Evolutionary conservation across 2,113 vertebrate species (phyloP), one percentile per base, ranked within the genome.

Genomic region (Genyomyrus donnyi): DNA sequence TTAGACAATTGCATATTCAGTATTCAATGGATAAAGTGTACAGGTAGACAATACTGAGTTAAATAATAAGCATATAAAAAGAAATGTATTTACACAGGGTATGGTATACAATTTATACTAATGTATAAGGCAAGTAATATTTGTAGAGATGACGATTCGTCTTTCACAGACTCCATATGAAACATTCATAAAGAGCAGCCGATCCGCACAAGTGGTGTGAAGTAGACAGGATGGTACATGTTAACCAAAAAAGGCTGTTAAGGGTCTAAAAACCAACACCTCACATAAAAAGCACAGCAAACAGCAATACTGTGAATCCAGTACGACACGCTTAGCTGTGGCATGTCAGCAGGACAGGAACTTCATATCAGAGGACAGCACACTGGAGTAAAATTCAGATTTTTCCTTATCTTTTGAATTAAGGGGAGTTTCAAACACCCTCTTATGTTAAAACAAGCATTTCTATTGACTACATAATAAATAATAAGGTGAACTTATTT

Each of bases 1-100:
- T 62, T 92, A 93, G 94, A 91, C 94, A 95, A 95, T 96, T 97
- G 96, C 95, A 96, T 96, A 97, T 96, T 96, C 88, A 89, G 94
- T 92, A 94, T 93, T 94, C 94, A 92, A 92, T 94, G 92, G 87
- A 90, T 89, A 91, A 0, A 89, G 1, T 42, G 27, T 48, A 85
- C 83, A 85, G 42, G 91, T 92, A 90, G 92, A 93, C 89, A 90
- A 35, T 85, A 93, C 91, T 80, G 27, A 93, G 92, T 92, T 91
- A 91, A 92, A 92, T 94, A 92, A 94, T 91, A 92, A 92, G 94
- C 45, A 96, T 94, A 95, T 95, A 95, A 96, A 95, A 94, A 88
- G 58, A 90, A n/a, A 90, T 52, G 85, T 85, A 95, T 95, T 95
- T 96, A 96, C 95, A 95, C 95, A 94, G 92, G 77, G 88, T 85